phyloP scores from a whole-genome alignment of 2,797 vertebrate species.

The Morelia viridis region DNA sequence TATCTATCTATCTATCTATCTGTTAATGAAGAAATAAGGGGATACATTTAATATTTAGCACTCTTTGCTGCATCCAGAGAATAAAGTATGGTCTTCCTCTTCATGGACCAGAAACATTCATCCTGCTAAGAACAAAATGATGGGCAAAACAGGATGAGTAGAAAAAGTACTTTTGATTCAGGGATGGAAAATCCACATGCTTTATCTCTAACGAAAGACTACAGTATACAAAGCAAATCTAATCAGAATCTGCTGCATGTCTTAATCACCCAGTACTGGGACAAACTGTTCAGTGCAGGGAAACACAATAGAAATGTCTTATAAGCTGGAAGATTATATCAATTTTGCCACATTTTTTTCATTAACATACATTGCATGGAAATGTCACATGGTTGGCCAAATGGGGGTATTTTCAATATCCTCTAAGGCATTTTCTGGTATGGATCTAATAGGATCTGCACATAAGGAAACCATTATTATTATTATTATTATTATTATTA shows the following conservation, averaged over 20 bases:
- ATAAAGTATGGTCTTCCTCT: not conserved
- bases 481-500: not conserved
- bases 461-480: not conserved
- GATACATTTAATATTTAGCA: not conserved
- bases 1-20: not conserved
- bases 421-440: not conserved
- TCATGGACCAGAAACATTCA: no score
- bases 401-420: not conserved
- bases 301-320: slow-evolving; percentile 11
- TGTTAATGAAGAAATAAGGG: not conserved
- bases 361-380: not conserved
- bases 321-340: not conserved
- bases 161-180: not conserved
- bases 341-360: not conserved
- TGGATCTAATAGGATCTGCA: not conserved
- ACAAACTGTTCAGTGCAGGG: slow-evolving; percentile 11
- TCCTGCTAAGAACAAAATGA: not conserved
- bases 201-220: not conserved
- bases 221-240: not conserved
- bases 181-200: not conserved
- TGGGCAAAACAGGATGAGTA: not conserved
- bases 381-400: not conserved
- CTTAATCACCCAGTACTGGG: not conserved
- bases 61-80: not conserved
- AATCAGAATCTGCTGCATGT: not conserved